Evolutionary conservation across 37 sponge, comb jelly and placozoan genomes (phyloP).

Genomic region (Chondrilla cf. caribensis): DNA sequence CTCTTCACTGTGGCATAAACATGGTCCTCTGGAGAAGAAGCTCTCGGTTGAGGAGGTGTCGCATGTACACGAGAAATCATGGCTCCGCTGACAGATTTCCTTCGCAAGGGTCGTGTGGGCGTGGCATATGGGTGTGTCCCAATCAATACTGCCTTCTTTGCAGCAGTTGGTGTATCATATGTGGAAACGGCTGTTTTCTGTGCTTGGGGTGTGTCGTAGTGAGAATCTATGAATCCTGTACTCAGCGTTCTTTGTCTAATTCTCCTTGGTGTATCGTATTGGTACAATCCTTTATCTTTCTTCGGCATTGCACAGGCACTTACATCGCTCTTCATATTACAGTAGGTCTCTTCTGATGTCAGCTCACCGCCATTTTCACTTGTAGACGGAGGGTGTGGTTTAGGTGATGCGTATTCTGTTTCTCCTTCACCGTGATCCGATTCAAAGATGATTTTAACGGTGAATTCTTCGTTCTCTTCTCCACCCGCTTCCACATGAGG

Average conservation of each 20-base stretch:
- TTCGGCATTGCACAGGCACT: no score
- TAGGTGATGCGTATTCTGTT: neutral
- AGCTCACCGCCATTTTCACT: neutral
- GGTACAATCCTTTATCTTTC: neutral
- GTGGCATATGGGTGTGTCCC: neutral
- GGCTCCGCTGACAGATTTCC: conserved; percentile 19
- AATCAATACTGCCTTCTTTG: no score
- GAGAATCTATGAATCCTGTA: neutral
- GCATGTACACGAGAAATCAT: neutral
- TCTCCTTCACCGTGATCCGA: neutral
- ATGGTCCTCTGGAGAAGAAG: neutral
- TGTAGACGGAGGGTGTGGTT: neutral
- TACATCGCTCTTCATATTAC: neutral
- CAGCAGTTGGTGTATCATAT: conserved; percentile 2
- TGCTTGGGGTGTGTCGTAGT: neutral
- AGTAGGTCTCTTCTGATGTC: neutral
- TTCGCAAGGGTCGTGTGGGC: neutral
- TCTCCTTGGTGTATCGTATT: conserved; percentile 8
- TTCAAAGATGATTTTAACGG: neutral
- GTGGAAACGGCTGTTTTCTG: no score
- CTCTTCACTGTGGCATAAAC: conserved; percentile 18
- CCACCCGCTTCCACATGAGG: neutral
- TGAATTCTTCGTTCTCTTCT: neutral
- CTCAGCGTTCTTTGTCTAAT: neutral
- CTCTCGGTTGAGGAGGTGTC: neutral